These are phyloP conservation scores for Cosmopolites sordidus DNA, from an alignment of 2,888 invertebrate species.

Conservation along the genomic window DNA sequence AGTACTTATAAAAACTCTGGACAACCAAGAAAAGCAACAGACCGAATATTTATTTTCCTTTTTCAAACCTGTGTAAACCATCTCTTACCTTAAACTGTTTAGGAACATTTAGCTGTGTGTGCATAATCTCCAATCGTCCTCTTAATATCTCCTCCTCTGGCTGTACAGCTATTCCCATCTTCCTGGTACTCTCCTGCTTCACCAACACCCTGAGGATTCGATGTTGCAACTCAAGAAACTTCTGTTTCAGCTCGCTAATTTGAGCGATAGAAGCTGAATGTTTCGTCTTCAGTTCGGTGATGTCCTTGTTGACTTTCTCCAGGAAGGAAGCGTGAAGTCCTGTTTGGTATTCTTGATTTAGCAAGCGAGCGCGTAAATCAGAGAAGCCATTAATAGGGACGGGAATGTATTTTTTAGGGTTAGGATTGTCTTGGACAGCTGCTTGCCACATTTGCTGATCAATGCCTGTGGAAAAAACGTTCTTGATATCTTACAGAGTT, in stretches of 20 bases:
- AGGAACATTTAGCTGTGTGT: constrained; percentile 83
- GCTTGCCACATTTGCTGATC: constrained; percentile 93
- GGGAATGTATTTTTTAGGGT: constrained; percentile 83
- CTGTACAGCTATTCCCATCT: constrained; percentile 79
- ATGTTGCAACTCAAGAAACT: constrained; percentile 77
- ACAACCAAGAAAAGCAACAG: no score
- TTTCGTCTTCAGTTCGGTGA: constrained; percentile 72
- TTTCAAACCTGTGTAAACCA: no score
- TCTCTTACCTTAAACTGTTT: constrained; percentile 86
- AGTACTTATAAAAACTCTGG: no score
- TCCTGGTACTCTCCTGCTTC: constrained; percentile 83
- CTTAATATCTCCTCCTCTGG: constrained; percentile 89
- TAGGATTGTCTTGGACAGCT: constrained; percentile 93
- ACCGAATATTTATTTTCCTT: no score
- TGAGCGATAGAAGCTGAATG: constrained; percentile 77
- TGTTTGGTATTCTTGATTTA: constrained; percentile 81
- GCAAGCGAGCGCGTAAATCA: constrained; percentile 73
- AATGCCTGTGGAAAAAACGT: constrained; percentile 59
- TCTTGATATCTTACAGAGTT: neutral
- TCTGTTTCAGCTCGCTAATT: constrained; percentile 76
- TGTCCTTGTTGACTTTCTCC: constrained; percentile 71
- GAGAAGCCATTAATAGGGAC: constrained; percentile 91
- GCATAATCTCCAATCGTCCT: constrained; percentile 80
- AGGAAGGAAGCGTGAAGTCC: constrained; percentile 77
- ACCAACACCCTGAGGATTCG: constrained; percentile 79